Percentiles rank a stretch among this genome's conserved stretches.
phyloP scores from a whole-genome alignment of 2,888 invertebrate species.

The Amphimallon solstitiale region DNA sequence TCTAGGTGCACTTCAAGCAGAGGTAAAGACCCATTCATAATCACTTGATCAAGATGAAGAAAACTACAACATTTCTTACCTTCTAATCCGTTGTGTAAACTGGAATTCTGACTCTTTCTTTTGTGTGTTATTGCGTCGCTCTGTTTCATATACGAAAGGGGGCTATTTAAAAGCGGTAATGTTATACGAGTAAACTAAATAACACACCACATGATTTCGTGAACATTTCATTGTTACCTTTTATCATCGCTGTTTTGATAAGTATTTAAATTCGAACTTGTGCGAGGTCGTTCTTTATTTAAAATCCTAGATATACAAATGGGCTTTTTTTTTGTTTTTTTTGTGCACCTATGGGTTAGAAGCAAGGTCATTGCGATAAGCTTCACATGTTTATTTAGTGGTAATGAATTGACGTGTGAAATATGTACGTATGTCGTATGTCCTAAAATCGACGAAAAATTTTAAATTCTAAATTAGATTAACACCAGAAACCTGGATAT shows the following conservation, averaged over 20 bases:
- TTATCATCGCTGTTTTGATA: constrained; percentile 5
- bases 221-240: background rate
- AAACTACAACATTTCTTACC: background rate
- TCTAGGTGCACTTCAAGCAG: background rate
- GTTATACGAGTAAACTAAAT: too few species aligned
- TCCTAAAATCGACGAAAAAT: too few species aligned
- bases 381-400: background rate
- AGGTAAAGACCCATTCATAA: background rate
- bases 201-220: background rate
- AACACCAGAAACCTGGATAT: too few species aligned
- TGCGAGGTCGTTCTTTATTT: constrained; percentile 20
- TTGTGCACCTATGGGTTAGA: background rate
- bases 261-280: constrained; percentile 10
- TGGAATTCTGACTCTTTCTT: too few species aligned
- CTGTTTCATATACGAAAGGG: too few species aligned
- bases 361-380: constrained; percentile 17
- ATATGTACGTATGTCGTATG: background rate
- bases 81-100: background rate
- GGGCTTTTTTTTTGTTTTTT: background rate
- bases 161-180: too few species aligned
- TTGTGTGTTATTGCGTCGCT: too few species aligned
- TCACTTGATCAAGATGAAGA: constrained; percentile 10
- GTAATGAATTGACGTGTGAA: background rate
- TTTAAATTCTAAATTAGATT: too few species aligned
- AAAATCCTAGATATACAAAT: background rate